A percentile compares a stretch with the other conserved stretches of the same genome.
phyloP scores from a whole-genome alignment of 1,140 invertebrate genomes.

The Achatina immaculata region DNA sequence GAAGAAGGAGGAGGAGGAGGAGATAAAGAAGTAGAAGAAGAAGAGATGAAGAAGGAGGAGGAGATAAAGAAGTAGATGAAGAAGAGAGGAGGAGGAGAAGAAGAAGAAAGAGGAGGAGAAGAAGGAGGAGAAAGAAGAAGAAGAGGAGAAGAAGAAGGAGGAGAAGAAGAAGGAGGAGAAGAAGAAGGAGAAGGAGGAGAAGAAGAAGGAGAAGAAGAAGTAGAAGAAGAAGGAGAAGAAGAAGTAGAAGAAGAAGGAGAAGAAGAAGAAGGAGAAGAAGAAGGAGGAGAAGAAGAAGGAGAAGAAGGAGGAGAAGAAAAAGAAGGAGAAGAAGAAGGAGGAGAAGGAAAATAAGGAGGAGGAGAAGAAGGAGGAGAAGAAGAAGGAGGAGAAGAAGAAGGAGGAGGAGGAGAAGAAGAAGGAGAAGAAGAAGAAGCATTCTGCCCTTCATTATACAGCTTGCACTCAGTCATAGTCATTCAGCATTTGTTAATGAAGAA shows the following conservation, averaged over 20 bases:
- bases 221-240: no score
- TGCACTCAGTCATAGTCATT: no score
- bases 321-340: neutral
- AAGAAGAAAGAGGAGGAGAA: neutral
- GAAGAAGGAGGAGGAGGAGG: neutral
- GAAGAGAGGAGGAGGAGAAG: neutral
- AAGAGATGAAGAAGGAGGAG: no score
- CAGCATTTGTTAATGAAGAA: neutral
- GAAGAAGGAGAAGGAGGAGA: neutral
- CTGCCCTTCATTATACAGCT: no score
- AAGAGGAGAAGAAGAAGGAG: neutral
- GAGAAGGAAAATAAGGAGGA: no score
- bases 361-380: neutral
- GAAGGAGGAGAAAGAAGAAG: neutral
- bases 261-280: neutral
- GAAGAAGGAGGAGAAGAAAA: neutral
- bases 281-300: neutral
- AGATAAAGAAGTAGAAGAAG: neutral
- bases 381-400: neutral
- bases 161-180: neutral
- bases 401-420: neutral
- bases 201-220: neutral
- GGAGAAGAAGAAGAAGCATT: slow-evolving; percentile 10
- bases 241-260: neutral
- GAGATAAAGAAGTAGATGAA: neutral